These are phyloP conservation scores for Eupsilia transversa DNA, from an alignment of 2,888 invertebrate species.

Conservation along the genomic window DNA sequence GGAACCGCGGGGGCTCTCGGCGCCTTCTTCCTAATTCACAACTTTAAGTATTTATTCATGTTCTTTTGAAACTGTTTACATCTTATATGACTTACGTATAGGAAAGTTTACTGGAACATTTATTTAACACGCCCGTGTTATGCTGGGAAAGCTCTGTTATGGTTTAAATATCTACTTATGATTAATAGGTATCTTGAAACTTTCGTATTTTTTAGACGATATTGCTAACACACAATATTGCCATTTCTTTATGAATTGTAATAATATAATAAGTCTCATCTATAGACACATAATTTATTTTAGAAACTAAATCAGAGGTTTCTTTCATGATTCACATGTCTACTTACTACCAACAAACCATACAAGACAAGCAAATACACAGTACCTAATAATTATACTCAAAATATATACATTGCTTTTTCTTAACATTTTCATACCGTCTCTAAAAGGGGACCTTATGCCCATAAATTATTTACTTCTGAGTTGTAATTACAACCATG, in stretches of 20 bases:
- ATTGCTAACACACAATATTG: background rate
- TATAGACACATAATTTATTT: background rate
- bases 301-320: background rate
- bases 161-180: conserved; percentile 9
- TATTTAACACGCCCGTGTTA: conserved; percentile 29
- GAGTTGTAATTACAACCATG: background rate
- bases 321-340: too few relatives aligned
- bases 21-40: conserved; percentile 68
- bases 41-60: conserved; percentile 69
- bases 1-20: conserved; percentile 60
- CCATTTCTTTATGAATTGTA: background rate
- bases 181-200: background rate
- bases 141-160: background rate
- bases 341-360: background rate
- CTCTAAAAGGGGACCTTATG: background rate
- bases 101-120: conserved; percentile 48
- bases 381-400: background rate
- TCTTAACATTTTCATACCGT: background rate
- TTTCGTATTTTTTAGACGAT: background rate
- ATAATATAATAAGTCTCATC: too few relatives aligned
- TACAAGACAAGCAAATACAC: background rate
- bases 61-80: conserved; percentile 64
- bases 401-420: background rate
- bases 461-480: background rate
- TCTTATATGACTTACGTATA: conserved; percentile 51